phyloP scores from a whole-genome alignment of 1,140 invertebrate species.

The Asbolus verrucosus region DNA sequence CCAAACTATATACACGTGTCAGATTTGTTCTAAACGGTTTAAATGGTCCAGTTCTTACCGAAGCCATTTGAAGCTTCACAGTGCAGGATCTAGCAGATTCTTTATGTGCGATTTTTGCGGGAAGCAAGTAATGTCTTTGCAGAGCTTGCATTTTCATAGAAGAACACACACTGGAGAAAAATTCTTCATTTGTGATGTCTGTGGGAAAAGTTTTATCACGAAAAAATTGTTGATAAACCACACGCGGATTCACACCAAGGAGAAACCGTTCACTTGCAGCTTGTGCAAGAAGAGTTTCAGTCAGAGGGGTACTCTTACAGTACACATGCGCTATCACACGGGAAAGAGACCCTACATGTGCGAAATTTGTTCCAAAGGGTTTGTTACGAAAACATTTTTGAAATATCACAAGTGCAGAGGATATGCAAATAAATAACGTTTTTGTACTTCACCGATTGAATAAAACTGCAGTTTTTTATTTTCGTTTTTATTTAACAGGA shows the following conservation, averaged over 20 bases:
- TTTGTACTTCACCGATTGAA: too few species aligned
- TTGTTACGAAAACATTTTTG: slow-evolving; percentile 75
- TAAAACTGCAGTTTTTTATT: too few species aligned
- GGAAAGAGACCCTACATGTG: slow-evolving; percentile 67
- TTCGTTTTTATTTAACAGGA: too few species aligned
- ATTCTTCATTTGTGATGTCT: slow-evolving; percentile 42
- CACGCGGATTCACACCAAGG: slow-evolving; percentile 64
- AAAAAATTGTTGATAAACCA: slow-evolving; percentile 43
- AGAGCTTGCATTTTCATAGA: background rate
- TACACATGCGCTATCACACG: slow-evolving; percentile 74
- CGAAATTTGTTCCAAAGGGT: slow-evolving; percentile 70
- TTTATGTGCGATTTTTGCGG: slow-evolving; percentile 21
- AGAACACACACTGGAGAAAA: slow-evolving; percentile 39
- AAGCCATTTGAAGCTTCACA: slow-evolving; percentile 62
- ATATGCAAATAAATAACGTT: too few species aligned
- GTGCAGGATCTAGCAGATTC: background rate
- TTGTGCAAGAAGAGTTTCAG: slow-evolving; percentile 71
- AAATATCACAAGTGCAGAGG: slow-evolving; percentile 73
- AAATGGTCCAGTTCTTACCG: too few species aligned
- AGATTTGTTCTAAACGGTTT: background rate
- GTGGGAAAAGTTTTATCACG: slow-evolving; percentile 16
- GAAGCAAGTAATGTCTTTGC: background rate
- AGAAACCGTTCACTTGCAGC: slow-evolving; percentile 66
- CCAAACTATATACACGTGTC: background rate
- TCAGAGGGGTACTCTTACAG: slow-evolving; percentile 71